A percentile compares a stretch with the other conserved stretches of the same genome.
Conservation (phyloP, 1,140 invertebrate species). For the Musca domestica region DNA sequence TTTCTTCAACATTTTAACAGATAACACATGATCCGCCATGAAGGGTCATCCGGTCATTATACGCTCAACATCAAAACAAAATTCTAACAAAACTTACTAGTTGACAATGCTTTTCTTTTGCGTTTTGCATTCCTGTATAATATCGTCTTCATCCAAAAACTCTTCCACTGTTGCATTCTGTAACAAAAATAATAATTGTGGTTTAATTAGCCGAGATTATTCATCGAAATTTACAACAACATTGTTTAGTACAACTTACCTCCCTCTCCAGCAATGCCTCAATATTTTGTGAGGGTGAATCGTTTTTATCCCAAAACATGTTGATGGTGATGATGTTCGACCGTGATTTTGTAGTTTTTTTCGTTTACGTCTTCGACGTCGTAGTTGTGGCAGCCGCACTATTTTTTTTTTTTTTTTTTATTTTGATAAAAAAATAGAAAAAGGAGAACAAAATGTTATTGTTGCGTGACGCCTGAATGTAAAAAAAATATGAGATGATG, state of each 20-base stretch:
- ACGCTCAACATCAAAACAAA: neutral
- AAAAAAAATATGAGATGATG: too few species aligned
- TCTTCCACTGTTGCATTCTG: conserved; percentile 88
- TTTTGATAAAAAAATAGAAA: conserved; percentile 2
- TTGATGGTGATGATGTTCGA: conserved; percentile 36
- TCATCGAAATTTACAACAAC: neutral
- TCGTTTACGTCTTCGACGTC: conserved; percentile 1
- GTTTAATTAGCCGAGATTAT: neutral
- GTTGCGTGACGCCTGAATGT: conserved; percentile 13
- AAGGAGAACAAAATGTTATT: conserved; percentile 23
- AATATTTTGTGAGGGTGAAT: conserved; percentile 69
- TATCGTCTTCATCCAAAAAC: conserved; percentile 90
- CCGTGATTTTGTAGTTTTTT: neutral
- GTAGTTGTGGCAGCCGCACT: neutral
- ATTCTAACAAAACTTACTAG: conserved; percentile 70
- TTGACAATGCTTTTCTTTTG: conserved; percentile 89
- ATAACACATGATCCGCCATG: neutral
- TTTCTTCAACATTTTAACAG: neutral
- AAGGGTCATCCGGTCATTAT: too few species aligned
- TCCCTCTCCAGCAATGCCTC: conserved; percentile 73
- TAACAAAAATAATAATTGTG: conserved; percentile 36
- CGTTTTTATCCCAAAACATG: conserved; percentile 83
- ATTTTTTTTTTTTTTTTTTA: neutral
- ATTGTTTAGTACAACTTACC: conserved; percentile 55
- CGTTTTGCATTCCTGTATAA: conserved; percentile 92